A percentile compares a stretch with the other conserved stretches of the same genome.
These are phyloP conservation scores for Eriocheir sinensis DNA, from an alignment of 1,140 invertebrate genomes.

Conservation along the genomic window DNA sequence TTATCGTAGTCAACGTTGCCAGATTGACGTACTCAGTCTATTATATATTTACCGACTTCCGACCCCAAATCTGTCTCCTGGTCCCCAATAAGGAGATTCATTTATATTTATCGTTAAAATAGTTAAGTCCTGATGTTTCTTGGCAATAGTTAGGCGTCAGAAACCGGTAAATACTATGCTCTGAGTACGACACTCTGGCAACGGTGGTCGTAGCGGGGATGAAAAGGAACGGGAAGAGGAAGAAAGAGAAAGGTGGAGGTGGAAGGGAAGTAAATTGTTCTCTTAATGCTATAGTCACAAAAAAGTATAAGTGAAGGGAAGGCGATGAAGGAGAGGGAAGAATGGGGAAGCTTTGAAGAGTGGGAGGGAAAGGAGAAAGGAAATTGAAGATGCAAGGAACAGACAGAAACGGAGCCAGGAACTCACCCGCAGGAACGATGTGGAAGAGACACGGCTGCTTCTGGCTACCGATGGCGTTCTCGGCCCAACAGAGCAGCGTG, in stretches of 20 bases:
- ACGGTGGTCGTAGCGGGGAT: no score
- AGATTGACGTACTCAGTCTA: no score
- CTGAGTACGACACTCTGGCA: no score
- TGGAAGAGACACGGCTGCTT: conserved; percentile 90
- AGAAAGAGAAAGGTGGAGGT: background rate
- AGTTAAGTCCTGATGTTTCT: no score
- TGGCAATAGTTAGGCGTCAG: no score
- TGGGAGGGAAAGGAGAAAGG: background rate
- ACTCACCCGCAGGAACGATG: conserved; percentile 90
- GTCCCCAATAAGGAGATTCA: no score
- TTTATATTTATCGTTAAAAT: no score
- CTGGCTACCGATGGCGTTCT: conserved; percentile 91
- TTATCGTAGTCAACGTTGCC: no score
- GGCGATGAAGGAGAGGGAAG: background rate
- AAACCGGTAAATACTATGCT: no score
- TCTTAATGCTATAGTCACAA: background rate
- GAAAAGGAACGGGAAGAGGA: background rate
- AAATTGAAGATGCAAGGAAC: background rate
- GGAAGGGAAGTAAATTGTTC: background rate
- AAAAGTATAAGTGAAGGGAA: no score
- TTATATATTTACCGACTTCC: no score
- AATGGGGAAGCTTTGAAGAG: background rate
- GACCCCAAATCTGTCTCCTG: no score
- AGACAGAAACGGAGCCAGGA: background rate
- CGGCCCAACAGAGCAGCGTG: conserved; percentile 92